Conservation (phyloP, 2,888 invertebrate genomes). For the Nematopogon swammerdamellus region DNA sequence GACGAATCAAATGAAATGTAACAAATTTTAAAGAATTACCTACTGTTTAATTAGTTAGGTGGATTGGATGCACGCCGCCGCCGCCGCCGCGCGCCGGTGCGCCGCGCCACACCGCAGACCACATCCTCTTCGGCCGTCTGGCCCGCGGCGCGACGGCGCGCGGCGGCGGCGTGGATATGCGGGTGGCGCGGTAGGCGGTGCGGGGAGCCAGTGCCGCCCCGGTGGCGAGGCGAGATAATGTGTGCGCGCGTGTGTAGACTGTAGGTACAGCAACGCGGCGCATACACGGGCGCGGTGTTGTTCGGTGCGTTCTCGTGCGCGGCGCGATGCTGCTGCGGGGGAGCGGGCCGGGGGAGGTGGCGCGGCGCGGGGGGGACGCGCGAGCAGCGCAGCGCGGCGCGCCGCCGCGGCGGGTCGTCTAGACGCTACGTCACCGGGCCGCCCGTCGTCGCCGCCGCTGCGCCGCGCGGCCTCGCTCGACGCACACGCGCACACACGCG, state of each 20-base stretch:
- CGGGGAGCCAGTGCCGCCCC: too few relatives aligned
- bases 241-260: too few relatives aligned
- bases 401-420: conserved; percentile 28
- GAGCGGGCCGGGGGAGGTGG: conserved; percentile 25
- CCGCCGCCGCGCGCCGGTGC: conserved; percentile 4
- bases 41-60: neutral
- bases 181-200: too few relatives aligned
- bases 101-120: neutral
- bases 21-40: conserved; percentile 6
- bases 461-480: conserved; percentile 22
- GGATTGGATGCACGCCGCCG: conserved; percentile 1
- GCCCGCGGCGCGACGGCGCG: neutral
- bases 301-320: too few relatives aligned
- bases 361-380: conserved; percentile 21
- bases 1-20: neutral
- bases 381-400: conserved; percentile 23
- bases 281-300: too few relatives aligned
- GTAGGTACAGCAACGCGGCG: too few relatives aligned
- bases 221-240: neutral
- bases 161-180: too few relatives aligned
- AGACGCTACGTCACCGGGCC: conserved; percentile 61
- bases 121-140: conserved; percentile 3
- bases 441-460: conserved; percentile 59
- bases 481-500: neutral
- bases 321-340: too few relatives aligned